Conservation (phyloP, 2,888 invertebrate species). For the Autographa pulchrina region DNA sequence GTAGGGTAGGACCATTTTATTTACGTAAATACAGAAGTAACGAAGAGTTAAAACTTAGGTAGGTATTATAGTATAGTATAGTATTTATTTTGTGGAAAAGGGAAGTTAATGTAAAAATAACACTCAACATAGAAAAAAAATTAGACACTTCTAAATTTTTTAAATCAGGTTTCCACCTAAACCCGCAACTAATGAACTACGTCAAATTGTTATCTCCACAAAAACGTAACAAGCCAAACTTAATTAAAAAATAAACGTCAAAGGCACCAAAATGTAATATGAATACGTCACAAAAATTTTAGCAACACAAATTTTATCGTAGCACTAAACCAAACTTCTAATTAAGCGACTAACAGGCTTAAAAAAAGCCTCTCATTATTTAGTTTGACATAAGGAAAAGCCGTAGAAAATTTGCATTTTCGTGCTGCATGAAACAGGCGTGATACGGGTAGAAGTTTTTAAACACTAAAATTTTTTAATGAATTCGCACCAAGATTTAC, state of each 20-base stretch:
- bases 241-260: conserved; percentile 8
- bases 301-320: conserved; percentile 46
- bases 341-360: conserved; percentile 57
- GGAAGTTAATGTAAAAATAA: neutral
- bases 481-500: conserved; percentile 79
- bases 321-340: conserved; percentile 52
- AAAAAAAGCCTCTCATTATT: conserved; percentile 73
- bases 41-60: neutral
- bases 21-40: neutral
- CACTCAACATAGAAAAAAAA: neutral
- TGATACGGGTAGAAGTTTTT: conserved; percentile 74
- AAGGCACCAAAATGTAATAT: conserved; percentile 4
- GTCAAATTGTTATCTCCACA: neutral
- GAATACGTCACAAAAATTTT: conserved; percentile 38
- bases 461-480: conserved; percentile 81
- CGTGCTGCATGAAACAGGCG: conserved; percentile 84
- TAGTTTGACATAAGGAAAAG: conserved; percentile 79
- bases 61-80: too few relatives aligned
- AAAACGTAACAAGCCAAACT: neutral
- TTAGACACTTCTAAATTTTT: neutral
- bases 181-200: neutral
- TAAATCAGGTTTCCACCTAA: neutral
- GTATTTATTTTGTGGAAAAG: neutral
- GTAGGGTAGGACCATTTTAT: neutral
- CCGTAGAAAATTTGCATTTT: conserved; percentile 81